Base-by-base conservation (phyloP, 1,140 invertebrate genomes). In the Planococcus citri region DNA sequence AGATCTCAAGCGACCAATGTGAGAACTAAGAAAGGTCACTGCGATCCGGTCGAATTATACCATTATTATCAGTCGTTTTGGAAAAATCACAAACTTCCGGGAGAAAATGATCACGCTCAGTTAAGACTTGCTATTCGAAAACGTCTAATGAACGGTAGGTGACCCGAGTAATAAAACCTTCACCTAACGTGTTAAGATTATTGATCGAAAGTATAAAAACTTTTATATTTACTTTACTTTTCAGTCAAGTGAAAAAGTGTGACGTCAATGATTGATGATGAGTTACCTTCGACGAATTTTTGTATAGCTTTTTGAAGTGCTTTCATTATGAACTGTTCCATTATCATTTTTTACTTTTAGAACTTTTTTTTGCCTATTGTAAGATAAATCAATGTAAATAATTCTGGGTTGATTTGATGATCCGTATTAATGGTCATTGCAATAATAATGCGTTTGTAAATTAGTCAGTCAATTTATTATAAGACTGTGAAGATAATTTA, bases 1-100 rank as follows among this genome's bases (percentile, higher is more conserved):
- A 3, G 22, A 24, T 64, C 60, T 17, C 60, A 64, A 25, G 9
- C 60, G 3, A 2, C 12, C 17, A 24, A 21, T 25, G 22, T 24
- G 17, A 64, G 25, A 64, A 64, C 12, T 22, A 71, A 51, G 41
- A 71, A 24, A 29, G 61, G 29, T 25, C 57, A 33, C 38, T 64
- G 68, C 33, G 71, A 71, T 71, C 71, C 71, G 20, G 71, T 71
- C 3, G 22, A 68, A 29, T 71, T 71, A 69, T 61, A 71, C 27
- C 71, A 71, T 10, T 71, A 68, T 64, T 71, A 71, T 21, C 58
- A 69, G 51, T 69, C 33, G 17, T 37, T 69, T 12, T 71, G 71
- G 71, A 33, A 51, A 3, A 61, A 27, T 51, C 68, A 71, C 64
- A 71, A 69, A 71, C 10, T 71, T 1, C 71, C 71, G 14, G 71